These are phyloP conservation scores for Hippocampus abdominalis DNA, from an alignment of 2,113 vertebrate species.

Conservation along the genomic window DNA sequence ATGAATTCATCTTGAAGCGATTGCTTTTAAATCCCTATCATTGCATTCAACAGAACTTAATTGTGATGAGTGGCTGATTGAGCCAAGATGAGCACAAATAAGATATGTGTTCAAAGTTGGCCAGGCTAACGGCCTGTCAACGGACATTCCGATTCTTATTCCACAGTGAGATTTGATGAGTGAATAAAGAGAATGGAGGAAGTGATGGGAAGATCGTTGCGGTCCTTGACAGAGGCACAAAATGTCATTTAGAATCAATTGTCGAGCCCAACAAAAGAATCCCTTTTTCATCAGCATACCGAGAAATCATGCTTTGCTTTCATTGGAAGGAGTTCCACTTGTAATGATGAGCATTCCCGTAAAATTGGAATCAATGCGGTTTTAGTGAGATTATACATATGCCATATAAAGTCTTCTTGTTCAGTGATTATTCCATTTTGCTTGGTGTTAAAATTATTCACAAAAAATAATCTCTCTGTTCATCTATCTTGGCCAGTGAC, in stretches of 20 bases:
- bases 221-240: conserved; percentile 42
- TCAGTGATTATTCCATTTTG: no score
- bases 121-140: conserved; percentile 49
- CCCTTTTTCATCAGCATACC: conserved; percentile 25
- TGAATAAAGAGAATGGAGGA: conserved; percentile 22
- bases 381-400: no score
- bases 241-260: conserved; percentile 48
- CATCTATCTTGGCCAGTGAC: no score
- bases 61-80: conserved; percentile 50
- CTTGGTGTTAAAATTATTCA: no score
- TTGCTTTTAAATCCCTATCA: no score
- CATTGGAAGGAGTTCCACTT: conserved; percentile 9
- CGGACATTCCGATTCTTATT: conserved; percentile 43
- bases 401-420: no score
- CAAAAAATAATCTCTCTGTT: no score
- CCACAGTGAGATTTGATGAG: conserved; percentile 31
- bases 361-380: no score
- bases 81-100: conserved; percentile 60
- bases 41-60: conserved; percentile 16
- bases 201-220: conserved; percentile 19
- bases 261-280: conserved; percentile 22
- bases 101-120: conserved; percentile 58
- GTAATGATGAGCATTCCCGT: background rate
- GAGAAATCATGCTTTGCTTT: conserved; percentile 1
- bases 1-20: no score